Conservation (phyloP, 1,140 invertebrate species). For the Aleiodes sp. region DNA sequence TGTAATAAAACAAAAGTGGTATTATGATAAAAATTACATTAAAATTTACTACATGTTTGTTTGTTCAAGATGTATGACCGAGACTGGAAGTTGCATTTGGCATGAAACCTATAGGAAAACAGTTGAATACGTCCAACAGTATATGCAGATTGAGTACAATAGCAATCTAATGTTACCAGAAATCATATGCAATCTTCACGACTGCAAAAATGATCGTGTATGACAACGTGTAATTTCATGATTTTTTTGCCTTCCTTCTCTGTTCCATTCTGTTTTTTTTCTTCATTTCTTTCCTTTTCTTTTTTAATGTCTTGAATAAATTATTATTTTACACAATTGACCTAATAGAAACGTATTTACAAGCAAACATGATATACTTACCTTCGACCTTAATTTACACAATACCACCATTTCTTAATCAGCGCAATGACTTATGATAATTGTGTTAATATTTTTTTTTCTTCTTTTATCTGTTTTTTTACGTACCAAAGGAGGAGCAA, state of each 20-base stretch:
- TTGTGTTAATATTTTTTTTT: slow-evolving; percentile 45
- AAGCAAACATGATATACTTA: slow-evolving; percentile 62
- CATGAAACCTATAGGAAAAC: slow-evolving; percentile 62
- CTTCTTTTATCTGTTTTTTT: slow-evolving; percentile 22
- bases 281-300: slow-evolving; percentile 26
- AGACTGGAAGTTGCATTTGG: slow-evolving; percentile 62
- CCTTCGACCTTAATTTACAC: slow-evolving; percentile 58
- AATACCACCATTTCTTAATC: slow-evolving; percentile 51
- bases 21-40: slow-evolving; percentile 51
- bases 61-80: slow-evolving; percentile 57
- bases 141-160: slow-evolving; percentile 63
- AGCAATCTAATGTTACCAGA: slow-evolving; percentile 60
- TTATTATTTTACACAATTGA: slow-evolving; percentile 63
- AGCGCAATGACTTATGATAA: slow-evolving; percentile 53
- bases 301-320: slow-evolving; percentile 59
- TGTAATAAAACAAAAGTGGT: slow-evolving; percentile 51
- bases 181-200: slow-evolving; percentile 56
- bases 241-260: slow-evolving; percentile 14
- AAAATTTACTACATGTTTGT: slow-evolving; percentile 48
- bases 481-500: slow-evolving; percentile 33
- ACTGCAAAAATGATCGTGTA: slow-evolving; percentile 54
- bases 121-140: slow-evolving; percentile 60
- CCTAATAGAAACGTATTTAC: slow-evolving; percentile 64
- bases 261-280: background rate
- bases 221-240: slow-evolving; percentile 39